phyloP scores from a whole-genome alignment of 1,140 invertebrate species.

The Portunus trituberculatus region DNA sequence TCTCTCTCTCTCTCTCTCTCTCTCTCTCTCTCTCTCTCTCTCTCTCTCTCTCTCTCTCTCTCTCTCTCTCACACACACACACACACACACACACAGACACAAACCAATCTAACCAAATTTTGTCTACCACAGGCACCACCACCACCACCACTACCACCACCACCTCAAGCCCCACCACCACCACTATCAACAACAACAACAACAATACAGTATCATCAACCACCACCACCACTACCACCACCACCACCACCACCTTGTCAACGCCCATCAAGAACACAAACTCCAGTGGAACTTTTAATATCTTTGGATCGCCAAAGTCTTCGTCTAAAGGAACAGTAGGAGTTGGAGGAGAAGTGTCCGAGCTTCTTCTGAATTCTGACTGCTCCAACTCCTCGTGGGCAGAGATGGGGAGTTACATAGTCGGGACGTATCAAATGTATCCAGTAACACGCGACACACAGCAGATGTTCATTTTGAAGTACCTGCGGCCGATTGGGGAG shows the following conservation, averaged over 20 bases:
- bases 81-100: too few relatives aligned
- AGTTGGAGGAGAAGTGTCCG: background rate
- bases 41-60: too few relatives aligned
- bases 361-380: conserved; percentile 69
- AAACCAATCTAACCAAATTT: background rate
- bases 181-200: background rate
- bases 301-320: conserved; percentile 68
- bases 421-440: conserved; percentile 91
- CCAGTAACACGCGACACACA: conserved; percentile 92
- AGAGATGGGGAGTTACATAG: conserved; percentile 92
- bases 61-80: too few relatives aligned
- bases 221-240: background rate
- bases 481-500: conserved; percentile 96
- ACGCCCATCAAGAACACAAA: conserved; percentile 53
- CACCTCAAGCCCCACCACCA: background rate
- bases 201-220: background rate
- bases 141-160: background rate
- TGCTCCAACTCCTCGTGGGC: conserved; percentile 91
- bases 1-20: too few relatives aligned
- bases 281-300: conserved; percentile 64
- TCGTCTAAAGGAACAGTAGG: background rate
- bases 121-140: background rate
- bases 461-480: conserved; percentile 95
- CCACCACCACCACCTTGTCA: background rate
- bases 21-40: too few relatives aligned